These are phyloP conservation scores for Gyrodactylus bullatarudis DNA, from an alignment of 1,140 invertebrate species.

Conservation along the genomic window DNA sequence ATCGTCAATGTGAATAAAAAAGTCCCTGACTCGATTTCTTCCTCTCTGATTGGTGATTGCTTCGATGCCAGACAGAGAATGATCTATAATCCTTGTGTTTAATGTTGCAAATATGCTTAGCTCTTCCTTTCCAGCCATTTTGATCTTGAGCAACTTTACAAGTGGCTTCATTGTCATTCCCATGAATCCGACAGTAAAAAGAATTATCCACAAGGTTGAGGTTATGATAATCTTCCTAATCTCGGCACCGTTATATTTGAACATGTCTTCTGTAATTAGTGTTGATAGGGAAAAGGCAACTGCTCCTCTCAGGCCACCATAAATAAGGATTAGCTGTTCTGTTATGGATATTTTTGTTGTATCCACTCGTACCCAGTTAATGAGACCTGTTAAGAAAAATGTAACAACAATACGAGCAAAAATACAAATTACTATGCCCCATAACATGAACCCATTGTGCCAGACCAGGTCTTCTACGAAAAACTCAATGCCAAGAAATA, in stretches of 20 bases:
- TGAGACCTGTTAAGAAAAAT: slow-evolving; percentile 43
- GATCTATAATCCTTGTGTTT: slow-evolving; percentile 36
- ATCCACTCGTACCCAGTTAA: slow-evolving; percentile 39
- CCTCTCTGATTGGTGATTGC: slow-evolving; percentile 69
- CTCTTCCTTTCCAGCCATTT: slow-evolving; percentile 23
- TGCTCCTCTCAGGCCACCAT: slow-evolving; percentile 73
- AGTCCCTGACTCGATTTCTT: slow-evolving; percentile 28
- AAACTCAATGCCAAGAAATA: slow-evolving; percentile 71
- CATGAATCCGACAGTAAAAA: slow-evolving; percentile 66
- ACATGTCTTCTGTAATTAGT: slow-evolving; percentile 33
- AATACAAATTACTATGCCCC: slow-evolving; percentile 71
- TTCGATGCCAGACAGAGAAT: slow-evolving; percentile 71
- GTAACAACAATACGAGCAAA: slow-evolving; percentile 44
- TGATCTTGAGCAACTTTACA: slow-evolving; percentile 70
- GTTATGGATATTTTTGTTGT: slow-evolving; percentile 25
- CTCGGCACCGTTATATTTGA: not conserved
- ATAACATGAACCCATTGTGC: slow-evolving; percentile 69
- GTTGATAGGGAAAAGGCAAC: slow-evolving; percentile 83
- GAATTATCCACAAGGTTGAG: slow-evolving; percentile 79
- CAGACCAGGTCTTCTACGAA: slow-evolving; percentile 64
- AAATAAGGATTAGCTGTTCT: slow-evolving; percentile 96
- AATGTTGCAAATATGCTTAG: slow-evolving; percentile 1
- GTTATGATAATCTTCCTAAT: slow-evolving; percentile 28
- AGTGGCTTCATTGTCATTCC: slow-evolving; percentile 89
- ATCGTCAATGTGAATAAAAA: not conserved